Evolutionary conservation across 1,140 invertebrate genomes (phyloP).

Genomic region (Conus ventricosus): DNA sequence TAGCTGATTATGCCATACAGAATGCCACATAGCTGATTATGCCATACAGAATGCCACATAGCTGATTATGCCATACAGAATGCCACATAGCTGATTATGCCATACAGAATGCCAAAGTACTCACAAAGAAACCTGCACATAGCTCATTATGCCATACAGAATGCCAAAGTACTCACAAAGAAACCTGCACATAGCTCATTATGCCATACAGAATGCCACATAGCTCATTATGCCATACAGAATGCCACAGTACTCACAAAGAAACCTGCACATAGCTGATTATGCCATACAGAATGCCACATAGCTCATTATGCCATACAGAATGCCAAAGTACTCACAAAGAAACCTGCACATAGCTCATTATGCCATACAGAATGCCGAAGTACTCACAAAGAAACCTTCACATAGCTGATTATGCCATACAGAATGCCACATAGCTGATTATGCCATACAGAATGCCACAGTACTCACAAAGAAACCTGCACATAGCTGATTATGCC

Average conservation of each 20-base stretch:
- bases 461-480: no score
- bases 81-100: no score
- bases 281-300: no score
- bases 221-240: slow-evolving; percentile 16
- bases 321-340: slow-evolving; percentile 59
- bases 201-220: slow-evolving; percentile 58
- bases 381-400: no score
- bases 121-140: slow-evolving; percentile 48
- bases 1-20: slow-evolving; percentile 62
- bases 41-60: no score
- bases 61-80: no score
- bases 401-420: slow-evolving; percentile 36
- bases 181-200: slow-evolving; percentile 37
- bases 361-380: slow-evolving; percentile 18
- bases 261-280: no score
- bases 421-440: slow-evolving; percentile 50
- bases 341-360: slow-evolving; percentile 38
- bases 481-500: no score
- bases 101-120: slow-evolving; percentile 63
- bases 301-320: slow-evolving; percentile 61
- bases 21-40: slow-evolving; percentile 43
- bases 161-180: no score
- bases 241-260: no score
- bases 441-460: slow-evolving; percentile 16
- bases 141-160: slow-evolving; percentile 16